Conservation (phyloP, 2,797 vertebrate species). For the Arrhamphus sclerolepis region DNA sequence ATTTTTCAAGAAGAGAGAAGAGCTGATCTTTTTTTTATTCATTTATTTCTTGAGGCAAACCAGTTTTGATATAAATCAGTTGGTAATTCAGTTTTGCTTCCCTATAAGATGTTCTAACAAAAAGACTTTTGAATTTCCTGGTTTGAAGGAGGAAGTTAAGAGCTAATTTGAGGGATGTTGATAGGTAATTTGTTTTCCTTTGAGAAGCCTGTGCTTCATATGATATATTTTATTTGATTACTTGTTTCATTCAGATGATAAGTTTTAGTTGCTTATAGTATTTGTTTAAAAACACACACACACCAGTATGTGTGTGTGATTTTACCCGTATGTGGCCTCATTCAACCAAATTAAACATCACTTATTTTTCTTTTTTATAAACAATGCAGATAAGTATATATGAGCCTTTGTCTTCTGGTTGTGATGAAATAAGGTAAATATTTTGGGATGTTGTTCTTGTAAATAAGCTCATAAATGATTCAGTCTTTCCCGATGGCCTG, state of each 20-base stretch:
- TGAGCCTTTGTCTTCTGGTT: constrained; percentile 12
- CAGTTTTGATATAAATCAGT: constrained; percentile 12
- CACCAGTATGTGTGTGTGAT: too few relatives aligned
- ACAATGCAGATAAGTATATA: too few relatives aligned
- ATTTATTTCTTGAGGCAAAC: not conserved
- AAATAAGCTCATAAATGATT: constrained; percentile 55
- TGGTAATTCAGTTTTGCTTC: constrained; percentile 37
- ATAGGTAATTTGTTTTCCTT: constrained; percentile 6
- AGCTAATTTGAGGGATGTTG: constrained; percentile 34
- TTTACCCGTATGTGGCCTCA: too few relatives aligned
- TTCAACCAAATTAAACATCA: too few relatives aligned
- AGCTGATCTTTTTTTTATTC: constrained; percentile 28
- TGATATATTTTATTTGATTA: constrained; percentile 2
- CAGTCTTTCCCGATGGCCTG: constrained; percentile 25
- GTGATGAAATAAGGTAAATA: constrained; percentile 26
- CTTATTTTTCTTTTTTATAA: too few relatives aligned
- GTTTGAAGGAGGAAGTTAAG: constrained; percentile 45
- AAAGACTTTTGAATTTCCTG: constrained; percentile 19
- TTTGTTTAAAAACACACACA: too few relatives aligned
- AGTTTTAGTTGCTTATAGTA: too few relatives aligned
- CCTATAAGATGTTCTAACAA: constrained; percentile 10
- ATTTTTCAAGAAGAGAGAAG: not conserved
- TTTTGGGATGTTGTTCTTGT: constrained; percentile 22
- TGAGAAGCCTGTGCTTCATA: not conserved
- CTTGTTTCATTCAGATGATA: not conserved